Base-by-base conservation (phyloP, 2,797 vertebrate genomes). In the Astyanax mexicanus region DNA sequence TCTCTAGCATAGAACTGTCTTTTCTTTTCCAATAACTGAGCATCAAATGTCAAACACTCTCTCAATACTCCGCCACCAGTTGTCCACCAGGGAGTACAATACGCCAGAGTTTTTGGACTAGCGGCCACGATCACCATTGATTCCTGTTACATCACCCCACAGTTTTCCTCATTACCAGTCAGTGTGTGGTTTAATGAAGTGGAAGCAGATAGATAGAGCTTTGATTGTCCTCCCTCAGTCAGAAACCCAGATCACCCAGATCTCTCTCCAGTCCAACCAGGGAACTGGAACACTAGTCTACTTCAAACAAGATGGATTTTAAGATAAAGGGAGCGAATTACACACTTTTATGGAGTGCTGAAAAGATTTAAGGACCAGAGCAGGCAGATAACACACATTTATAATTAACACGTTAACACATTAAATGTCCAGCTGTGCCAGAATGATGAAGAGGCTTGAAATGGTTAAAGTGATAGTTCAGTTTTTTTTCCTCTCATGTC, bases 181-280 rank as follows among this genome's bases (percentile, higher is more conserved):
- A 82, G 84, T 88, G 84, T 65, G 79, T 77, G 73, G 84, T 87
- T 87, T 90, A 92, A 93, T 91, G 90, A 91, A 84, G 84, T 87
- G 86, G 86, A 89, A 88, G 80, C 66, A 69, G 85, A 89, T 88
- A 84, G 80, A 92, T 91, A 80, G 78, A 81, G 79, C 83, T 49
- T 84, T 76, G 84, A 69, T 29, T 27, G 64, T 51, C 32, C 42
- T 38, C 15, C 42, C 21, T 49, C 51, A 19, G 45, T 29, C 52
- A 37, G 38, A 47, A 66, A 58, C 44, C 29, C 38, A 32, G 6
- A 32, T 32, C 27, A 57, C 54, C 17, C 2, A 29, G n/a, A n/a
- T n/a, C 54, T 57, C 27, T 32, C 25, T 15, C 15, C 6, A 17
- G n/a, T 32, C 25, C 6, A 57, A n/a, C 27, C 27, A 57, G 54